A percentile compares a stretch with the other conserved stretches of the same genome.
phyloP scores from a whole-genome alignment of 2,888 invertebrate genomes.

The Idaea biselata region DNA sequence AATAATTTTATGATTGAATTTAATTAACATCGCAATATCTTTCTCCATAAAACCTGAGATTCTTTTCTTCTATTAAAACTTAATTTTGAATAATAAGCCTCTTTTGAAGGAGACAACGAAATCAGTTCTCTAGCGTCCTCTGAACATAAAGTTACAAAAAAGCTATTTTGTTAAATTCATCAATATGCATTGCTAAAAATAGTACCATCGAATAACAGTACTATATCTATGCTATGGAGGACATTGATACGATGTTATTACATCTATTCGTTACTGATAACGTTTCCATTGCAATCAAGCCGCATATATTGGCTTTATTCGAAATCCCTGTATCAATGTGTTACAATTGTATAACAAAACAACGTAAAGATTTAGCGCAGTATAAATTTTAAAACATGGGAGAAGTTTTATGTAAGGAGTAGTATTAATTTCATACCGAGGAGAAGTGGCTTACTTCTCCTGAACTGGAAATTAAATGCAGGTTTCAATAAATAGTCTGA shows the following conservation, averaged over 20 bases:
- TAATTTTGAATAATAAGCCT: no score
- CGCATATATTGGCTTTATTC: constrained; percentile 59
- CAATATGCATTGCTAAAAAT: not conserved
- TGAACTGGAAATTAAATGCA: no score
- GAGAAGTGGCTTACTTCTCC: no score
- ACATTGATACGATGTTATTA: constrained; percentile 64
- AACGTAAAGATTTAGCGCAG: not conserved
- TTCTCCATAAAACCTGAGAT: no score
- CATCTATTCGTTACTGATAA: constrained; percentile 73
- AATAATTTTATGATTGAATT: no score
- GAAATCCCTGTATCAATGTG: constrained; percentile 57
- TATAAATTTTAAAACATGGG: not conserved
- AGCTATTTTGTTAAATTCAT: not conserved
- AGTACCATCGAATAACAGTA: constrained; percentile 25
- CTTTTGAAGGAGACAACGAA: no score
- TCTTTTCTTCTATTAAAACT: no score
- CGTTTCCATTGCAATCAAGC: constrained; percentile 57
- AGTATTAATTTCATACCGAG: no score
- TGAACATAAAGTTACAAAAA: not conserved
- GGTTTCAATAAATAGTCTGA: no score
- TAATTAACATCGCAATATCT: no score
- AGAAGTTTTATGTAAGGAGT: not conserved
- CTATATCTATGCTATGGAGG: constrained; percentile 41
- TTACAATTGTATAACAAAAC: constrained; percentile 4
- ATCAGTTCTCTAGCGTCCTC: not conserved